Evolutionary conservation across 2,888 invertebrate genomes (phyloP).

Genomic region (Micropterix aruncella): DNA sequence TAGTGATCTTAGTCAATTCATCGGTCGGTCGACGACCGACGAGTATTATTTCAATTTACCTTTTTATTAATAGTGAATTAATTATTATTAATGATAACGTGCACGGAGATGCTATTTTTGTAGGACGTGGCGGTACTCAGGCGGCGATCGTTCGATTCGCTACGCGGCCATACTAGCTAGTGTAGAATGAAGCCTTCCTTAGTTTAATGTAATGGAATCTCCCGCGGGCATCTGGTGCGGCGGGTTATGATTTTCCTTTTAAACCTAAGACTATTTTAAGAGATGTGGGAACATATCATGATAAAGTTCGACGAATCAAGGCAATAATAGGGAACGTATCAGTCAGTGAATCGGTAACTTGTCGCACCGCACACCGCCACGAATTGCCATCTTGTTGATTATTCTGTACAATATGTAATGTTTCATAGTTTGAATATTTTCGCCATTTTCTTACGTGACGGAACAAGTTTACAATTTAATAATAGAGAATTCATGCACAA

Average conservation of each 20-base stretch:
- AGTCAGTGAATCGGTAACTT: neutral
- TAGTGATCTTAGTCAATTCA: too few species aligned
- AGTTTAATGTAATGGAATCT: neutral
- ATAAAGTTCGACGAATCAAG: neutral
- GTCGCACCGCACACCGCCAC: neutral
- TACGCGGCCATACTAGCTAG: neutral
- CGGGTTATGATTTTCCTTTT: neutral
- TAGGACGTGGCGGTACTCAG: neutral
- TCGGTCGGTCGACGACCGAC: neutral
- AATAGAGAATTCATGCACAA: neutral
- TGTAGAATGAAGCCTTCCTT: neutral
- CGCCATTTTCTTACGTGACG: neutral
- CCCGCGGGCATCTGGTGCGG: neutral
- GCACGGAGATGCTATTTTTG: neutral
- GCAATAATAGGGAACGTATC: neutral
- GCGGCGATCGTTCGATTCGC: too few species aligned
- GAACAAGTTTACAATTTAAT: neutral
- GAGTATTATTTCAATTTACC: constrained; percentile 5
- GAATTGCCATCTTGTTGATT: neutral
- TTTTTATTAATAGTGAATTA: constrained; percentile 9
- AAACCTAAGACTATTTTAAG: neutral
- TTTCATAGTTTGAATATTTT: neutral
- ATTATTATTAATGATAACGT: neutral
- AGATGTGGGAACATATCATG: neutral
- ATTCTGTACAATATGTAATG: neutral